Base-by-base conservation (phyloP, 1,140 invertebrate species). In the Drosophila micromelanica region DNA sequence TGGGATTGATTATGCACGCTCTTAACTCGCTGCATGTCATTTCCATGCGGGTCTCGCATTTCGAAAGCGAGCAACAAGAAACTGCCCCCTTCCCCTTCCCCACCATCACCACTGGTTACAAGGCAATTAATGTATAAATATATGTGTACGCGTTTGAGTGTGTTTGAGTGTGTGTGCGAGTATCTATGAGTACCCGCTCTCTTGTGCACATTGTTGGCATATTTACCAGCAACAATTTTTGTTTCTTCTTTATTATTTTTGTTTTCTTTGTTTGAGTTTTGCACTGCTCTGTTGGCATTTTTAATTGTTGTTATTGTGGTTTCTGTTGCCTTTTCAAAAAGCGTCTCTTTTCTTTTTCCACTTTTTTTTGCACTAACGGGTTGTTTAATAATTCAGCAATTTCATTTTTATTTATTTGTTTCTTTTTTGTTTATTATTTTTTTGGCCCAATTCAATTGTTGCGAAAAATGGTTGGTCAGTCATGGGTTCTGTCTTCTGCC, bases 211-310 rank as follows among this genome's bases (percentile, higher is more conserved):
- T 67, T 65, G 62, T 55, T 80, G 72, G 61, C 37, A 72, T 67
- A 65, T 60, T 55, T 67, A 62, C 40, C 55, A 67, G 35, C 43
- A 65, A 46, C 32, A 60, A 49, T 13, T 37, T 42, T 65, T 65
- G 30, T 76, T 52, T 51, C 30, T 49, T 48, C 20, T 56, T 27
- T 43, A 30, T 63, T 82, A 61, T 13, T 62, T 23, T 40, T 51
- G 42, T 45, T 45, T 37, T 64, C 78, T 86, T 86, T 86, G 78
- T 86, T 78, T 87, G 71, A 73, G 74, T 86, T 87, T 82, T 78
- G 62, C 78, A 61, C 56, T 87, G 81, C 81, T 81, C 74, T 54
- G 81, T 81, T 87, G 82, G 81, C 82, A 81, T 68, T 87, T 82
- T 86, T 86, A 86, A 86, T 87, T 86, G 75, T 87, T 82, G 63